Evolutionary conservation across 2,797 vertebrate genomes (phyloP).

Genomic region (Nannoperca obscura): DNA sequence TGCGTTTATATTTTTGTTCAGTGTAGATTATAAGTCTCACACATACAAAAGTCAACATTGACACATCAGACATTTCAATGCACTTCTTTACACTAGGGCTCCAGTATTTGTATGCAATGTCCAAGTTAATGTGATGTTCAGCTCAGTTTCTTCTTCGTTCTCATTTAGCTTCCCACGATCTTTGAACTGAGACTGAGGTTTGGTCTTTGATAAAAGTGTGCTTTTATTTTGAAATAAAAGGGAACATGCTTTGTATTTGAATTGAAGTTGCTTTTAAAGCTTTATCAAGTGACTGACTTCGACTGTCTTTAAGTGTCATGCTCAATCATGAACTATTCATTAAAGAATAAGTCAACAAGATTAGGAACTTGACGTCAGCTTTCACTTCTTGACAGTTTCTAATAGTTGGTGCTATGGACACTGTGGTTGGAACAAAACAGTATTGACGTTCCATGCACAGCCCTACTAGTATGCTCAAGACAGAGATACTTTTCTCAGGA

Average conservation of each 20-base stretch:
- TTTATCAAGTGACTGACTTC: background rate
- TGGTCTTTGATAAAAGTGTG: too few species aligned
- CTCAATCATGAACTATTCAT: background rate
- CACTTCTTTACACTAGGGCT: background rate
- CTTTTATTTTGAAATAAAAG: background rate
- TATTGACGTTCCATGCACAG: background rate
- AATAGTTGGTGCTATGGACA: background rate
- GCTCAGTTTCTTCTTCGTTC: background rate
- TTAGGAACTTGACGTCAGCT: background rate
- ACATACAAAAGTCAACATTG: background rate
- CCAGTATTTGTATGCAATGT: background rate
- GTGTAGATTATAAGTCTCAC: background rate
- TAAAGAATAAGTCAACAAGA: background rate
- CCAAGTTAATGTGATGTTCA: background rate
- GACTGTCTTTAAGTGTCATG: background rate
- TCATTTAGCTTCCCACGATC: background rate
- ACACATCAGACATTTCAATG: conserved; percentile 4
- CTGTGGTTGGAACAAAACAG: background rate
- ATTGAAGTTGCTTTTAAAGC: background rate
- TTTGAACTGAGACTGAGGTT: background rate
- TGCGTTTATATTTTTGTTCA: too few species aligned
- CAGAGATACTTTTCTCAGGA: conserved; percentile 1
- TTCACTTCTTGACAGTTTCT: background rate
- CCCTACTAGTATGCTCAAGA: background rate
- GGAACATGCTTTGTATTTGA: background rate